Evolutionary conservation across 1,140 invertebrate species (phyloP).

Genomic region (Portunus trituberculatus): DNA sequence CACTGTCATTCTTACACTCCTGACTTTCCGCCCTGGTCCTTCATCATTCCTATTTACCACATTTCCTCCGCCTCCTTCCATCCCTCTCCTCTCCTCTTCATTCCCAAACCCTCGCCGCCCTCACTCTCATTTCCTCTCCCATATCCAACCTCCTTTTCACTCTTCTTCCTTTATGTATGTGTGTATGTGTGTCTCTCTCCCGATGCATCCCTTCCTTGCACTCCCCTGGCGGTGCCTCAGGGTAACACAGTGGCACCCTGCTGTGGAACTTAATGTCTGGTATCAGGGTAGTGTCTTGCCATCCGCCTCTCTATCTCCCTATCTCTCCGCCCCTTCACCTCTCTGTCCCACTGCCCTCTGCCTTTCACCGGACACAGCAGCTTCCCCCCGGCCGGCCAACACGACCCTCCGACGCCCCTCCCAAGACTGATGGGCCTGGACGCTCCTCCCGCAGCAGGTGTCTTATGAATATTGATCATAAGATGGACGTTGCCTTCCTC

Average conservation of each 20-base stretch:
- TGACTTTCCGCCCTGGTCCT: background rate
- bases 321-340: background rate
- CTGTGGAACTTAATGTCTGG: constrained; percentile 27
- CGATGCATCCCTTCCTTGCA: background rate
- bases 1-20: background rate
- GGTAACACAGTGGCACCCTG: constrained; percentile 8
- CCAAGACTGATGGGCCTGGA: background rate
- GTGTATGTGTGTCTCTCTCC: background rate
- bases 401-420: background rate
- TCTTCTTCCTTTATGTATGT: background rate
- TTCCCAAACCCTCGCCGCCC: background rate
- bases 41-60: background rate
- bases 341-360: background rate
- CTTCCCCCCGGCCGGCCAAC: background rate
- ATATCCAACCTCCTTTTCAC: background rate
- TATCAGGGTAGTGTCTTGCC: constrained; percentile 33
- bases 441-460: background rate
- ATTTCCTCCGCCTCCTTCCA: background rate
- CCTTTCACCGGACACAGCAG: background rate
- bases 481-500: constrained; percentile 27
- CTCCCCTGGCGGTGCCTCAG: background rate
- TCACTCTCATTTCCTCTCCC: background rate
- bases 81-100: background rate
- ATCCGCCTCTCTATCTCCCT: background rate
- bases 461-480: constrained; percentile 43